A percentile compares a stretch with the other conserved stretches of the same genome.
These are phyloP conservation scores for Eurytoma adleriae DNA, from an alignment of 2,888 invertebrate species.

Conservation along the genomic window DNA sequence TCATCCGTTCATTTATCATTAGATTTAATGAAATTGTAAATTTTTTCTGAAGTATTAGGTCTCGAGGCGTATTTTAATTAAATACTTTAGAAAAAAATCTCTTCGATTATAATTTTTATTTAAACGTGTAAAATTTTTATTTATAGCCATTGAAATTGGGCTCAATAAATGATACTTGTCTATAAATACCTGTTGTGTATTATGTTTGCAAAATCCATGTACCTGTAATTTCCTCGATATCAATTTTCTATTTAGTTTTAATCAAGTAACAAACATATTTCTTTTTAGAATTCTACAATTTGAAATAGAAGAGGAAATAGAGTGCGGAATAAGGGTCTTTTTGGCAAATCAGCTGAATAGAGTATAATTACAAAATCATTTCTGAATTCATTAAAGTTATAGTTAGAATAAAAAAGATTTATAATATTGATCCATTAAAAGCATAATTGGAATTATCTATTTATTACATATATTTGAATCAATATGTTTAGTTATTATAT, in stretches of 20 bases:
- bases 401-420: no score
- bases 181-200: slow-evolving; percentile 47
- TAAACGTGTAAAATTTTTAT: slow-evolving; percentile 70
- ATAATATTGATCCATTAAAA: no score
- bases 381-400: no score
- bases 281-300: background rate
- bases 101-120: slow-evolving; percentile 69
- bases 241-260: no score
- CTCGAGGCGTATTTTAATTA: slow-evolving; percentile 54
- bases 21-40: slow-evolving; percentile 60
- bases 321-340: no score
- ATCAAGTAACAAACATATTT: background rate
- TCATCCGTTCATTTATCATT: slow-evolving; percentile 44
- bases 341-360: no score
- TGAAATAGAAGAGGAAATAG: background rate
- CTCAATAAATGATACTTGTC: slow-evolving; percentile 71
- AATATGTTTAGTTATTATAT: no score
- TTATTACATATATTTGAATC: no score
- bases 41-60: slow-evolving; percentile 71
- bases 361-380: no score
- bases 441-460: no score
- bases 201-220: background rate
- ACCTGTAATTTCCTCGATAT: no score
- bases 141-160: slow-evolving; percentile 71
- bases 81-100: slow-evolving; percentile 67